Conservation (phyloP, 2,113 vertebrate species). For the Myrmecobius fasciatus region DNA sequence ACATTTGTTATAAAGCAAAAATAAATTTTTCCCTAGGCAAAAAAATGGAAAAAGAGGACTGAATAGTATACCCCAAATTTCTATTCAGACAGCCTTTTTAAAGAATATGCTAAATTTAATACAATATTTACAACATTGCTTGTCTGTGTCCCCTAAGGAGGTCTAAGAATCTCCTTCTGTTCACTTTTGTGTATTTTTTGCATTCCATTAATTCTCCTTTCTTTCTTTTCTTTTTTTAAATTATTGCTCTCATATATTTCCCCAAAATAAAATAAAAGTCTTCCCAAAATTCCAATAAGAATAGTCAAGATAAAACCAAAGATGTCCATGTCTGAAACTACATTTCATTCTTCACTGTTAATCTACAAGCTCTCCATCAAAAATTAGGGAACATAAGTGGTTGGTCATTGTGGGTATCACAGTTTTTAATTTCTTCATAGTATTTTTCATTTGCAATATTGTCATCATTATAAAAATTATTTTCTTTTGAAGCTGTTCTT, state of each 20-base stretch:
- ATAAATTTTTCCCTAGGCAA: background rate
- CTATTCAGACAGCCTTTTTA: background rate
- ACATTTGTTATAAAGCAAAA: background rate
- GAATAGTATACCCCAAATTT: background rate
- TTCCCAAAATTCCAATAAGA: background rate
- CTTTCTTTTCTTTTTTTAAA: background rate
- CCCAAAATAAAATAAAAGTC: background rate
- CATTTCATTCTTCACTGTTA: background rate
- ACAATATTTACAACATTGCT: background rate
- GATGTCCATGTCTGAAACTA: background rate
- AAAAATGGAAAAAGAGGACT: background rate
- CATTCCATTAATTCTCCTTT: background rate
- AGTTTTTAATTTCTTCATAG: background rate
- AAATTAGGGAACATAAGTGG: background rate
- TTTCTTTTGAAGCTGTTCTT: background rate
- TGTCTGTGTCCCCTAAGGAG: background rate
- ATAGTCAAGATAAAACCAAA: background rate
- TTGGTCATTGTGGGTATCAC: background rate
- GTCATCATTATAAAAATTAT: background rate
- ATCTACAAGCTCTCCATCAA: background rate
- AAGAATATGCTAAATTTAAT: background rate
- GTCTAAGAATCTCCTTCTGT: background rate
- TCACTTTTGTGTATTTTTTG: background rate
- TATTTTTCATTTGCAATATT: background rate
- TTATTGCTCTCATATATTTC: background rate